Conservation (phyloP, 2,113 vertebrate species). For the Hassar affinis region DNA sequence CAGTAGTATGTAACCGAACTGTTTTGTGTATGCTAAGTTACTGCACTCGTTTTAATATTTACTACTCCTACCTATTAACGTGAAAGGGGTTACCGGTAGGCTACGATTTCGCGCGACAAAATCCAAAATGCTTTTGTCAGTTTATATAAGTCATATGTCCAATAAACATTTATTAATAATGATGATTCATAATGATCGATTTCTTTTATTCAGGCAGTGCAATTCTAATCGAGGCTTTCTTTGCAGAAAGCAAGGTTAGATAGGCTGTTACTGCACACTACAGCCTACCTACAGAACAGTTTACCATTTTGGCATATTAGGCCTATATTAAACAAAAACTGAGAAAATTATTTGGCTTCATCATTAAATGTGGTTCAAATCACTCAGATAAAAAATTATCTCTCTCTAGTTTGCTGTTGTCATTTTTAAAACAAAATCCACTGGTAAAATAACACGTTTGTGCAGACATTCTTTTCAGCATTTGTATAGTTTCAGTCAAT, state of each 20-base stretch:
- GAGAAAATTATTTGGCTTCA: not conserved
- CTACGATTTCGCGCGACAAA: not conserved
- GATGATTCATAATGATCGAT: not conserved
- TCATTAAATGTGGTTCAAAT: not conserved
- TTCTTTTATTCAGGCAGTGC: not conserved
- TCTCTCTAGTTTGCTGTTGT: not conserved
- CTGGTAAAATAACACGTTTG: not conserved
- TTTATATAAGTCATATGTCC: not conserved
- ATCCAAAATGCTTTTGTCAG: not conserved
- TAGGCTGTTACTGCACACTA: not conserved
- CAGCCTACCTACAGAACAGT: not conserved
- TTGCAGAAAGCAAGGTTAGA: not conserved
- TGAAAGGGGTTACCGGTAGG: not conserved
- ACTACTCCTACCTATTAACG: not conserved
- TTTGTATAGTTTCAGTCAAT: not conserved
- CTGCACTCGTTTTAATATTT: not conserved
- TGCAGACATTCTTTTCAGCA: not conserved
- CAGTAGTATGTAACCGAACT: not conserved
- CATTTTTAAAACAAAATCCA: not conserved
- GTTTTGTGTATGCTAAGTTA: not conserved
- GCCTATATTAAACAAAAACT: not conserved
- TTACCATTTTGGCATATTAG: not conserved
- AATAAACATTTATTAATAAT: not conserved
- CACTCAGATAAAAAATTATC: not conserved
- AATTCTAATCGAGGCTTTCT: not conserved